Base-by-base conservation (phyloP, 2,113 vertebrate species). In the Pelvicachromis taeniatus region DNA sequence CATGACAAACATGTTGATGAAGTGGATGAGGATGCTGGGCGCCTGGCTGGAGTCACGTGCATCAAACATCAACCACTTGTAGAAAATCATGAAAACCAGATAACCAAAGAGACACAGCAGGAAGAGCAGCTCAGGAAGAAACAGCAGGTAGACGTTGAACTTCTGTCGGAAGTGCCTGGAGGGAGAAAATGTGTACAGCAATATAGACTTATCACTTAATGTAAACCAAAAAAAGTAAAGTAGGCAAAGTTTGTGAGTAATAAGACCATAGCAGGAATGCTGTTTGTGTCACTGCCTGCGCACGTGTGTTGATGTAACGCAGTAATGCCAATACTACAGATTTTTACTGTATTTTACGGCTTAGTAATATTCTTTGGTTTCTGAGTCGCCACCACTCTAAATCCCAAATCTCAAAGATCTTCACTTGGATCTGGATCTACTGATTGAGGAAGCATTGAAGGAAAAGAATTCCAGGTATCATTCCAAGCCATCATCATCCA, bases 1-100 rank as follows among this genome's bases (percentile, higher is more conserved):
- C 94, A 98, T 98, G 19, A 99, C 93, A 52, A 99, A 99, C 98
- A 99, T 99, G 94, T 97, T 97, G 84, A 99, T 99, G 87, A 99
- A 99, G 40, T 98, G 96, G 50, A 99, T 98, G 68, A 99, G 96
- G 89, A 99, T 98, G 92, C 98, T 99, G 8, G 99, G 99, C 21
- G 98, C 99, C 3, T 89, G 78, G 8, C 90, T 94, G 2, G 98
- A 98, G 87, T 97, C 95, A 17, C 84, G 90, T 0, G 95, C 97
- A 2, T 97, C 95, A 75, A 96, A 99, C 0, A 96, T 95, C 86
- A 99, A 80, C 98, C 99, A 99, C 93, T 99, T 99, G 83, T 97
- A 99, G 87, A 99, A 3, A 77, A 99, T 97, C 97, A 99, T 96
- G 88, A 98, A 97, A 61, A 98, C 96, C 86, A 99, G 96, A 93